Base-by-base conservation (phyloP, 2,797 vertebrate species). In the Urophycis tenuis region DNA sequence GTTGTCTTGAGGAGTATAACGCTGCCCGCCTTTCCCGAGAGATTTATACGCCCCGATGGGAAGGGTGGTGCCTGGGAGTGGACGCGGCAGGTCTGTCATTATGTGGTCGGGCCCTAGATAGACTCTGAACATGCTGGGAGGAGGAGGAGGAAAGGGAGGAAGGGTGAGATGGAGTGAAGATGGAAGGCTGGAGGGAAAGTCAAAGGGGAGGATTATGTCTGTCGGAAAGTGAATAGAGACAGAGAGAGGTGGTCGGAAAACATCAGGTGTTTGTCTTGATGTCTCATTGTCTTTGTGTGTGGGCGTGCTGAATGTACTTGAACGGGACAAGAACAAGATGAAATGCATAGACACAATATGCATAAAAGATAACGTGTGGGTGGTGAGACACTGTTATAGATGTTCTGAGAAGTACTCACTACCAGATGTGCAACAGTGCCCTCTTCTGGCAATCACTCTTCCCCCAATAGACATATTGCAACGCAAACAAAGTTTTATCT, bases 71-170 rank as follows among this genome's bases (percentile, higher is more conserved):
- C 83, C 89, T 76, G 76, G 84, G 84, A 87, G 78, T 77, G 84
- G 82, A 83, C 41, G 34, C 79, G 89, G 87, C 88, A 82, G 82
- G 86, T 84, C 91, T 92, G 88, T 93, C 84, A 94, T 94, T 94
- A 93, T 91, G 92, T 90, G 92, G 93, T 89, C 53, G 76, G 74
- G 85, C 45, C 45, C 12, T 60, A 60, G 53, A 60, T 75, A 82
- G 79, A 78, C 80, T 79, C 87, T 83, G 88, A 71, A 79, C 88
- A 88, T 89, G 87, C 89, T 45, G 71, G 35, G 71, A 73, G 19
- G 25, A 9, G 19, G 41, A 25, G 15, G 22, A 12, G 17, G n/a
- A 36, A 49, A 17, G 30, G 35, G 25, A 2, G 30, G 53, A 67
- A 4, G n/a, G 31, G 34, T 19, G 29, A 17, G 39, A 53, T 12